phyloP scores from a whole-genome alignment of 2,113 vertebrate genomes.

The Tragulus kanchil region DNA sequence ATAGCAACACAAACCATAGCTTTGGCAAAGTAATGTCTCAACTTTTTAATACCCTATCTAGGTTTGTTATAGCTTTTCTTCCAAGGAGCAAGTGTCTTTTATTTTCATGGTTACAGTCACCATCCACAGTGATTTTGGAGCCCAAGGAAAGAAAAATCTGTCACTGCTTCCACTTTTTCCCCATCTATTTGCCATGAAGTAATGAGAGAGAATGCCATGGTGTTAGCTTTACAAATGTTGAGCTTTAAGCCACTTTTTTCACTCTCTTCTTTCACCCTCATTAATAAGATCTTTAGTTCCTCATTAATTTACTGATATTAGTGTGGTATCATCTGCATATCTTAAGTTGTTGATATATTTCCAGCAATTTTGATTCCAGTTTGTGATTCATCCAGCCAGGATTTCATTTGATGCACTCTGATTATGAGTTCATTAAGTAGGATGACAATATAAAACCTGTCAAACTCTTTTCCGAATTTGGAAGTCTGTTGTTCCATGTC shows the following conservation, averaged over 20 bases:
- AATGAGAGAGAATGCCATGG: background rate
- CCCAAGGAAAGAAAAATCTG: background rate
- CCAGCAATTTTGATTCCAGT: background rate
- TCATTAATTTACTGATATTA: background rate
- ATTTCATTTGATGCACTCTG: background rate
- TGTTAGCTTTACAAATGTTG: background rate
- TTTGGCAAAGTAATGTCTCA: background rate
- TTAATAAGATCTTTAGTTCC: background rate
- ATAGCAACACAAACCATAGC: background rate
- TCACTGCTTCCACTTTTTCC: background rate
- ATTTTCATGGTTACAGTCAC: background rate
- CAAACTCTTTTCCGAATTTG: background rate
- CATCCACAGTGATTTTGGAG: background rate
- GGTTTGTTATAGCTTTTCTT: background rate
- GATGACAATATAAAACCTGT: background rate
- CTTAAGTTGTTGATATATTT: background rate
- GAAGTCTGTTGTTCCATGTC: background rate
- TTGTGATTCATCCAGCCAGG: background rate
- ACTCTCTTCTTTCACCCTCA: background rate
- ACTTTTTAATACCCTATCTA: background rate
- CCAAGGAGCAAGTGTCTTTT: background rate
- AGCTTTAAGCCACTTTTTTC: background rate
- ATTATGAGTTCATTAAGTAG: background rate
- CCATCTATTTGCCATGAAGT: background rate
- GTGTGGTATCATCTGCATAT: background rate